Evolutionary conservation across 2,888 invertebrate genomes (phyloP).

Genomic region (Drosophila subsilvestris): DNA sequence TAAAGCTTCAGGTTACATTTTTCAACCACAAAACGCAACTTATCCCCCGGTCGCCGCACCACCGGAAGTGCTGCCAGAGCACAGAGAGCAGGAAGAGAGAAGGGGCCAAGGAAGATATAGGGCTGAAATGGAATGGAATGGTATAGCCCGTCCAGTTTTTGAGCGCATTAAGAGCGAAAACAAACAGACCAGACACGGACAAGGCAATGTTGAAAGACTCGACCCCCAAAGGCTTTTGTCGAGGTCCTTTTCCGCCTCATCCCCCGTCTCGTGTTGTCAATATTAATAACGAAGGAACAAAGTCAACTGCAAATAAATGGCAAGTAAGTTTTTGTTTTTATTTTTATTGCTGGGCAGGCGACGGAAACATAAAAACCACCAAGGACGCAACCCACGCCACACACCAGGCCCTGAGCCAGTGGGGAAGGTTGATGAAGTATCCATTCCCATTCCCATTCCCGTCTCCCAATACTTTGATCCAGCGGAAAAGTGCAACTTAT

Average conservation of each 20-base stretch:
- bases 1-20: conserved; percentile 72
- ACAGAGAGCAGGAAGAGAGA: conserved; percentile 3
- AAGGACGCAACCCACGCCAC: conserved; percentile 54
- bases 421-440: conserved; percentile 21
- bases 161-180: conserved; percentile 68
- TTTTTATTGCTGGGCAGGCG: conserved; percentile 50
- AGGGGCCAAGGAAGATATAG: not conserved
- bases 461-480: conserved; percentile 31
- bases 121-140: conserved; percentile 14
- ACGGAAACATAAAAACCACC: conserved; percentile 45
- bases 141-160: conserved; percentile 40
- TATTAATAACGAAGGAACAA: conserved; percentile 67
- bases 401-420: not conserved
- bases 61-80: conserved; percentile 57
- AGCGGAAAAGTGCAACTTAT: conserved; percentile 76
- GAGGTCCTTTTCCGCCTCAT: conserved; percentile 38
- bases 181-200: conserved; percentile 52
- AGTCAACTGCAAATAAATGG: conserved; percentile 73
- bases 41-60: conserved; percentile 49
- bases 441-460: conserved; percentile 4
- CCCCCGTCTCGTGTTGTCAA: conserved; percentile 50
- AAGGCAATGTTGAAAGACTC: conserved; percentile 40
- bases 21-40: conserved; percentile 64
- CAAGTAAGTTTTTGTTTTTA: conserved; percentile 72
- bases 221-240: conserved; percentile 47